Evolutionary conservation across 2,888 invertebrate genomes (phyloP), one percentile per base, ranked within the genome.

Genomic region (Aporophyla nigra): DNA sequence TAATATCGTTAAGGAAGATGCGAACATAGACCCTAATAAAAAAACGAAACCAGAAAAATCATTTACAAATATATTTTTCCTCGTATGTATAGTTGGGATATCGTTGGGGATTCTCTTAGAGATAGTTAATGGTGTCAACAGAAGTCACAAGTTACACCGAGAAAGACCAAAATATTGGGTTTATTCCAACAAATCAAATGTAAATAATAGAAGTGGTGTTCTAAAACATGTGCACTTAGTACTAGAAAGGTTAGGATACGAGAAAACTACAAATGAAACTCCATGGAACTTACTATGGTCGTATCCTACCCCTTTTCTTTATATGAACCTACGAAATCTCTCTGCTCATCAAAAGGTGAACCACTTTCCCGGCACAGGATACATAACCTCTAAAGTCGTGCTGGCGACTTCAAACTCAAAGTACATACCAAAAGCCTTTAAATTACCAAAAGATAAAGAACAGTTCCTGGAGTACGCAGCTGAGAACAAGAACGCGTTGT

Each of bases 321-420:
- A 97, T 71, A 91, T 95, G 0, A 94, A 96, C 73, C 76, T 97
- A n/a, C 97, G 96, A 76, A 97, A 97, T 80, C 93, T 99, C 16
- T 97, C 97, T 86, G 94, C 97, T 0, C 96, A 98, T 91, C 99
- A 99, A 92, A 98, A 97, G 93, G 98, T 99, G 0, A 99, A 99
- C 92, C 99, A 99, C 92, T 98, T 99, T 88, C 99, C 99, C 0
- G 99, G 99, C 0, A 98, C 98, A 62, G 99, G 99, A 0, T 99
- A 97, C 91, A 98, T 99, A 70, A 99, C 99, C 0, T 99, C 98
- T 91, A 99, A 99, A 97, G 98, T 96, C 0, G 98, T 98, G 90
- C 96, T 99, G 71, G 99, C 99, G 0, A 98, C 98, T 6, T 97
- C 98, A 0, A 94, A 97, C n/a, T 97, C 98, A 27, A 97, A 97